Base-by-base conservation (phyloP, 2,113 vertebrate species). In the Todiramphus saurophagus region DNA sequence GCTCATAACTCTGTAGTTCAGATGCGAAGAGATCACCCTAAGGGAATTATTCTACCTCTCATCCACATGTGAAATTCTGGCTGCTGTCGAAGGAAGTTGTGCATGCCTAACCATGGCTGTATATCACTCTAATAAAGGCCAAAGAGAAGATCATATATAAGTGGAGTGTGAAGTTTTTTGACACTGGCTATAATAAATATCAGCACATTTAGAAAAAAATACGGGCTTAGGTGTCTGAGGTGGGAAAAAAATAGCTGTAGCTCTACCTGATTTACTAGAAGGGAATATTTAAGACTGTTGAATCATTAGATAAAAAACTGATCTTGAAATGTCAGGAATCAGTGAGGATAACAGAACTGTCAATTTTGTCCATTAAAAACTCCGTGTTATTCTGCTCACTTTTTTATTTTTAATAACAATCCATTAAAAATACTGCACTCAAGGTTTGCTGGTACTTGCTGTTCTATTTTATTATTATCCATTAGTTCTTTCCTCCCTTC, bases 241-340 rank as follows among this genome's bases (percentile, higher is more conserved):
- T 89, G 43, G 62, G 81, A n/a, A 58, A 56, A 87, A 93, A 91
- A 69, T 51, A 87, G 37, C 74, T 85, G 14, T 67, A 87, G 67
- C 91, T 77, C 41, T 76, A 59, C 27, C 50, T 94, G 83, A 85
- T 43, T 78, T 83, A 79, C 77, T 58, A 33, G 80, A 80, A 95
- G 50, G 63, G 94, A 95, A 89, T 41, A 55, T 55, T 58, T 79
- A 87, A 92, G 78, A 70, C 59, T 11, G 11, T 60, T 76, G 69
- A 92, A 95, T 89, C 55, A 48, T 87, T 83, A 80, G 83, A 69
- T 73, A 87, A 93, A 89, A 94, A 87, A 46, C n/a, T 62, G 77
- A 78, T 89, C 50, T 87, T 56, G 78, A 96, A 96, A 96, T 95
- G 93, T 80, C 95, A 93, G 63, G 69, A 87, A 87, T 33, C 14